These are phyloP conservation scores for Panulirus ornatus DNA, from an alignment of 1,140 invertebrate species.

Conservation along the genomic window DNA sequence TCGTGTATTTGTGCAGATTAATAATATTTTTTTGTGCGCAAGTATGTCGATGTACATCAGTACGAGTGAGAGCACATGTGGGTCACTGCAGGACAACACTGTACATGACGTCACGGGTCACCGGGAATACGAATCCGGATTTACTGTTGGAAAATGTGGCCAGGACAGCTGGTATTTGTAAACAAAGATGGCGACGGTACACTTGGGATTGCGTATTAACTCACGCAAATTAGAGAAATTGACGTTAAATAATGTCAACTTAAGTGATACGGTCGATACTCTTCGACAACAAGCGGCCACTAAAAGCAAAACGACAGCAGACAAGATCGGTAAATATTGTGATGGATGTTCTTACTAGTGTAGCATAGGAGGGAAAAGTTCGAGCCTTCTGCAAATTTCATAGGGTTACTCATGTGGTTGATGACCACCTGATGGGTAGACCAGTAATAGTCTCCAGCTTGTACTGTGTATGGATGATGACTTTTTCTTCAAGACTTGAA, in stretches of 20 bases:
- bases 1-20: too few relatives aligned
- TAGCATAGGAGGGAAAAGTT: background rate
- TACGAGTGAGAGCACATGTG: too few relatives aligned
- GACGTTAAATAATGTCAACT: constrained; percentile 27
- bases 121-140: background rate
- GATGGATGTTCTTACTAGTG: background rate
- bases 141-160: background rate
- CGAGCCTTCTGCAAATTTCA: background rate
- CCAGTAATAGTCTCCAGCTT: background rate
- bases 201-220: constrained; percentile 35
- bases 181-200: constrained; percentile 27
- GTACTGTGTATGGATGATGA: background rate
- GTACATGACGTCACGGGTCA: too few relatives aligned
- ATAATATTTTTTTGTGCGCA: too few relatives aligned
- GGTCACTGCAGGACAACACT: too few relatives aligned
- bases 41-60: too few relatives aligned
- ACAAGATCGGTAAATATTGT: constrained; percentile 46
- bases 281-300: constrained; percentile 23
- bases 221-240: constrained; percentile 6
- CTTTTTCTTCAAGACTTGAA: background rate
- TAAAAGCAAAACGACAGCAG: constrained; percentile 35
- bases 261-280: constrained; percentile 46
- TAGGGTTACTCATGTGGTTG: background rate
- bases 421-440: background rate
- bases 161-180: background rate